Evolutionary conservation across 1,140 invertebrate genomes (phyloP), one percentile per base, ranked within the genome.

Genomic region (Lepidurus arcticus): DNA sequence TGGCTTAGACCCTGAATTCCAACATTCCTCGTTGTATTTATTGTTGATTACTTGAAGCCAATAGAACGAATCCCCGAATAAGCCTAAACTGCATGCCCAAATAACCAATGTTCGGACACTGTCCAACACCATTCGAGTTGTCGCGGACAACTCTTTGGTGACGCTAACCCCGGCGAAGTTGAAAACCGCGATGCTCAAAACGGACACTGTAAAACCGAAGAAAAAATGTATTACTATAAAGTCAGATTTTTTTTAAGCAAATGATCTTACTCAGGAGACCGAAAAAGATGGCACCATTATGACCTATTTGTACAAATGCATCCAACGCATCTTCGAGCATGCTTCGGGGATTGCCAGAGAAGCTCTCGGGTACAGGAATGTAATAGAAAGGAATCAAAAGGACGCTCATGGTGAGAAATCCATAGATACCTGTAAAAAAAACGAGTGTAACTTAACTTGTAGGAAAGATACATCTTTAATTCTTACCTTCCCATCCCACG

Each of bases 81-180:
- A 85, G 11, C 84, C 81, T 42, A 98, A 86, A 1, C 92, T 92
- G 65, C 95, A 88, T 44, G 89, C 84, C 95, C 95, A 98, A 82
- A 98, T 94, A 2, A 97, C 88, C 11, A 98, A 85, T 0, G 95
- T 97, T 80, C 96, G 87, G 9, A 98, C 87, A 80, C 92, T 94
- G 83, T 98, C 96, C 44, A 98, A 86, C 7, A 98, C 92, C 92
- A 97, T 95, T 81, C 96, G 88, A 1, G 95, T 96, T 1, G 94
- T 97, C 13, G 95, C 94, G 73, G 91, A 94, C 80, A 95, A 89
- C 85, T 97, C 93, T 86, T 98, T 98, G 0, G 96, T 96, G n/a
- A 99, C 93, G 83, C 92, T 94, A 42, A 98, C 92, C 26, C 96
- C 96, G 83, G 95, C 92, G 86, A 96, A 98, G 85, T 98, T 98